Evolutionary conservation across 2,888 invertebrate species (phyloP).

Genomic region (Hypomecis atomaria): DNA sequence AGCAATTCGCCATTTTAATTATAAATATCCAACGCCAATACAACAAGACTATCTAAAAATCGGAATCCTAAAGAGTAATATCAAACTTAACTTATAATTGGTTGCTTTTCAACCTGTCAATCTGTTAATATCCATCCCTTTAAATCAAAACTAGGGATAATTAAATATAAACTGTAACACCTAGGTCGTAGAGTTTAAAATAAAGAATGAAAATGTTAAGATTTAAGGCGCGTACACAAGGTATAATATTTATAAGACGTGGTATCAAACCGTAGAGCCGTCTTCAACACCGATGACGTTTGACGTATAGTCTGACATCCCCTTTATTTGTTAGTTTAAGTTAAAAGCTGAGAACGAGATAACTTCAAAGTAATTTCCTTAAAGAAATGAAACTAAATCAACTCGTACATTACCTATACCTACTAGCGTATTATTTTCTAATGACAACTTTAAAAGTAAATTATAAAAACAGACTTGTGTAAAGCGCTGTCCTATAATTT

Average conservation of each 20-base stretch:
- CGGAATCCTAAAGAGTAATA: constrained; percentile 79
- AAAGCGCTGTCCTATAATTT: too few relatives aligned
- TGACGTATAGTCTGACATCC: constrained; percentile 80
- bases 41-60: constrained; percentile 80
- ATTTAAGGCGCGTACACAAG: constrained; percentile 62
- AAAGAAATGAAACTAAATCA: too few relatives aligned
- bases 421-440: too few relatives aligned
- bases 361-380: too few relatives aligned
- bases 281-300: constrained; percentile 83
- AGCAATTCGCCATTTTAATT: constrained; percentile 80
- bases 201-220: constrained; percentile 37
- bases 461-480: too few relatives aligned
- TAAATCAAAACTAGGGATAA: constrained; percentile 31
- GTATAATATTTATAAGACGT: constrained; percentile 80
- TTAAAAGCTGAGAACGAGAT: too few relatives aligned
- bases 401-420: too few relatives aligned
- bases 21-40: constrained; percentile 74
- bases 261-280: constrained; percentile 80
- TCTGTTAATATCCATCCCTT: constrained; percentile 53
- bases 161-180: constrained; percentile 37
- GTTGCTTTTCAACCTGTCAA: constrained; percentile 67
- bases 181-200: constrained; percentile 38
- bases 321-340: constrained; percentile 45
- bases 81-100: constrained; percentile 81
- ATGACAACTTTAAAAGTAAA: too few relatives aligned